phyloP scores from a whole-genome alignment of 2,888 invertebrate genomes.

The Leuctra nigra region DNA sequence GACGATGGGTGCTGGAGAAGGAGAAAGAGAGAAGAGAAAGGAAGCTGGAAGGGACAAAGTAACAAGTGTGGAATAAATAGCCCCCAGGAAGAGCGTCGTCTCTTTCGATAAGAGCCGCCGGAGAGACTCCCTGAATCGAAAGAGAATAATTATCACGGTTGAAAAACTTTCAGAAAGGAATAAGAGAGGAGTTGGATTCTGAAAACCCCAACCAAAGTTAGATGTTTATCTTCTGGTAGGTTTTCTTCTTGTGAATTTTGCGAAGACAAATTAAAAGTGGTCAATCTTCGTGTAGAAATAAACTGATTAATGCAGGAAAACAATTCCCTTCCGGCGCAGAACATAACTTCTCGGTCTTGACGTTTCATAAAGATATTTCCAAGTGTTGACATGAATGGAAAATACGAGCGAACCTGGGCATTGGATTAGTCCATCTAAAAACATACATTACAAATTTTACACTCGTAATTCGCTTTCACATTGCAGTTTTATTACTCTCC shows the following conservation, averaged over 20 bases:
- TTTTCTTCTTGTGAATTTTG: not conserved
- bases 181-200: not conserved
- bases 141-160: slow-evolving; percentile 18
- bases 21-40: not conserved
- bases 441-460: too few relatives aligned
- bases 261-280: not conserved
- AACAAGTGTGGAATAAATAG: slow-evolving; percentile 22
- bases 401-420: too few relatives aligned
- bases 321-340: too few relatives aligned
- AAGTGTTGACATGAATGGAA: too few relatives aligned
- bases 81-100: slow-evolving; percentile 5
- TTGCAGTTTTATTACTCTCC: too few relatives aligned
- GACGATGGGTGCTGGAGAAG: not conserved
- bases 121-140: slow-evolving; percentile 4
- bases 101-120: not conserved
- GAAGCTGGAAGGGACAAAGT: not conserved
- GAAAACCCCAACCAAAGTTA: not conserved
- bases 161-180: slow-evolving; percentile 5
- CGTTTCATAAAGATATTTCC: too few relatives aligned
- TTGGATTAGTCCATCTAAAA: too few relatives aligned
- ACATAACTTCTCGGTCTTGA: too few relatives aligned
- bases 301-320: not conserved
- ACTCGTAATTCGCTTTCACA: too few relatives aligned
- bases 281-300: not conserved
- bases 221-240: not conserved